Evolutionary conservation across 2,113 vertebrate genomes (phyloP), one percentile per base, ranked within the genome.

Genomic region (Deroptyus accipitrinus): DNA sequence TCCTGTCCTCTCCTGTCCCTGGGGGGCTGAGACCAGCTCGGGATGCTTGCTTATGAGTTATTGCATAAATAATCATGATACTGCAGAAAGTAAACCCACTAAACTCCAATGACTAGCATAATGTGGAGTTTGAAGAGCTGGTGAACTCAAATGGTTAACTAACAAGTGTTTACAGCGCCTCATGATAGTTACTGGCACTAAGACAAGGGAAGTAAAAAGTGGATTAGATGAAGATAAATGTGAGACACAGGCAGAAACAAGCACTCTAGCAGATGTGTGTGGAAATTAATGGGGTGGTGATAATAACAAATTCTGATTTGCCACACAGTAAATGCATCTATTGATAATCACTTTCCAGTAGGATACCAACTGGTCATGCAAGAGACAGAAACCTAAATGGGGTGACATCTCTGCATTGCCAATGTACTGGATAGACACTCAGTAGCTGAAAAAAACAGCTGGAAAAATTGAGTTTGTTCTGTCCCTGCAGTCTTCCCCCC

Each of bases 191-290:
- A 52, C 95, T 97, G 93, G 90, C 94, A 61, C 83, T 73, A 85
- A 91, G 94, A 97, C 90, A 93, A 97, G 96, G 90, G 78, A 92
- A 94, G 91, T 97, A 96, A 97, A 98, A 97, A 85, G 90, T 84
- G 94, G 91, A 97, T 92, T 91, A 95, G 96, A 97, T 97, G 94
- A 97, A 97, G 97, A 98, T 94, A 95, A 97, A 98, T 97, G 92
- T 82, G 92, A 96, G 86, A 68, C 25, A 59, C 88, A 91, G 68
- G 85, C 85, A 88, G 88, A 84, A 96, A 95, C 94, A 97, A 95
- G 94, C 88, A 84, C 86, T 96, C 63, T 35, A 92, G 90, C 97
- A 97, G 97, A 97, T 97, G 97, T 95, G 83, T 87, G 70, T 86
- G 90, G 97, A 96, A 98, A 97, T 96, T 97, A 97, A 98, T 97